Conservation (phyloP, 2,888 invertebrate genomes). For the Euzetes globulus region DNA sequence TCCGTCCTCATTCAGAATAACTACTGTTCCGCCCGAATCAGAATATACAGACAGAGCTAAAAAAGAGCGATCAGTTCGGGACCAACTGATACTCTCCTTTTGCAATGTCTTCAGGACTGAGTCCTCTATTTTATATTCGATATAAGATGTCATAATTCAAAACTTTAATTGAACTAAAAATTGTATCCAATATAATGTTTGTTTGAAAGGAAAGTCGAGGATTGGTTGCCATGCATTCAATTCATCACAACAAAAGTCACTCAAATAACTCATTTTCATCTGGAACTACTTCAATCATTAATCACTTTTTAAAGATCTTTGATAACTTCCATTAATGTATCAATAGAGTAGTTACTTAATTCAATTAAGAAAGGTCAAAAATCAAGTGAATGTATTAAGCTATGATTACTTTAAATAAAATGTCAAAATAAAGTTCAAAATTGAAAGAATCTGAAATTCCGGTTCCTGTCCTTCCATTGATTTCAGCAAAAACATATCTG, state of each 20-base stretch:
- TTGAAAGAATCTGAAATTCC: too few relatives aligned
- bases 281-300: too few relatives aligned
- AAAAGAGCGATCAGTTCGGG: neutral
- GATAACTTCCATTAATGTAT: too few relatives aligned
- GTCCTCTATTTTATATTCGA: conserved; percentile 34
- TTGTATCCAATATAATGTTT: neutral
- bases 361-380: too few relatives aligned
- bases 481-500: neutral
- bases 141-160: conserved; percentile 25
- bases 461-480: neutral
- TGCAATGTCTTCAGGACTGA: conserved; percentile 5
- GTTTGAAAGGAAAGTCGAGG: neutral
- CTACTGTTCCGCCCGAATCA: conserved; percentile 28
- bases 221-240: too few relatives aligned
- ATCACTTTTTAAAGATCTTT: too few relatives aligned
- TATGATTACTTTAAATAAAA: too few relatives aligned
- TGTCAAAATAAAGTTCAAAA: too few relatives aligned
- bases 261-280: too few relatives aligned
- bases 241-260: too few relatives aligned
- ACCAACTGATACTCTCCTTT: conserved; percentile 20
- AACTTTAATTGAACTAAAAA: neutral
- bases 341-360: too few relatives aligned
- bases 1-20: conserved; percentile 30
- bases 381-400: too few relatives aligned
- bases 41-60: conserved; percentile 30